Base-by-base conservation (phyloP, 1,140 invertebrate genomes). In the Drosophila obscura region DNA sequence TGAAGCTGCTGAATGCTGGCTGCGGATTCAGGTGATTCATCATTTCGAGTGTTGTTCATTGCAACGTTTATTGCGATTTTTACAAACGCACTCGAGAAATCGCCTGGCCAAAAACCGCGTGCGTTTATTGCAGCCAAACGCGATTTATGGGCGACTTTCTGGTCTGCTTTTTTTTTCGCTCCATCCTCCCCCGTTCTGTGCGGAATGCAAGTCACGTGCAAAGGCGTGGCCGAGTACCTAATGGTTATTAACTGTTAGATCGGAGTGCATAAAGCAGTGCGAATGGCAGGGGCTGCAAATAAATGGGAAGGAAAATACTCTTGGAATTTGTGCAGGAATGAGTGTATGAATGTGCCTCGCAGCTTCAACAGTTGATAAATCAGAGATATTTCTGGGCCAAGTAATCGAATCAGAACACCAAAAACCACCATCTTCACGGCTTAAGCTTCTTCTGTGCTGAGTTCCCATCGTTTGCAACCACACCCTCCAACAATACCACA, bases 11-110 rank as follows among this genome's bases (percentile, higher is more conserved):
- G 31, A 4, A 4, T 11, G 35, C 4, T 39, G 35, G 35, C 9
- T 5, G 35, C 35, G 35, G 35, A 39, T 69, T 67, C 88, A 90
- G 88, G 88, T 90, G 88, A 90, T 90, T 84, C 88, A 90, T 90
- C 88, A 90, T 90, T 84, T 90, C 80, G 63, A 90, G 87, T 88
- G 82, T 83, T 90, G 82, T 87, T 90, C 88, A 87, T 87, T 90
- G 87, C 87, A 90, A 90, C 87, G 83, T 87, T 90, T 90, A 90
- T 90, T 90, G 87, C 79, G 76, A 83, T 90, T 90, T 90, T 90
- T 58, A 90, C 87, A 90, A 90, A 90, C 82, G 88, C 87, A 90
- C 87, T 90, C 72, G 66, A 90, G 75, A 81, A 55, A 41, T 44
- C 26, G 53, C 19, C 13, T 31, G n/a, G 39, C n/a, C 39, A 59